Evolutionary conservation across 1,140 invertebrate genomes (phyloP), one percentile per base, ranked within the genome.

Genomic region (Hyphantria cunea): DNA sequence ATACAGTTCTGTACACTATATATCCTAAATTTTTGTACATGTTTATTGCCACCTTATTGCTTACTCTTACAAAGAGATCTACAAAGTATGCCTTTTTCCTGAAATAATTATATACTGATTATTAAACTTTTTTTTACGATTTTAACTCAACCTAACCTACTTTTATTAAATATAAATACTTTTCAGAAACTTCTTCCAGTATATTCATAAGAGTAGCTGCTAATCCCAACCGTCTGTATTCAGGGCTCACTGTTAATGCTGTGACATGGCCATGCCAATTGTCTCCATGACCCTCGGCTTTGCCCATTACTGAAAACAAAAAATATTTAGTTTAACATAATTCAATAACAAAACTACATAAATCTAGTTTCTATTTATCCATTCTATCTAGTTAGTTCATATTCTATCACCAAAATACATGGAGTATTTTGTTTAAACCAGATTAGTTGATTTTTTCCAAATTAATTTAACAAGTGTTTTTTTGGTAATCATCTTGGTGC

Each of bases 251-350:
- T 31, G 98, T 98, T 6, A 99, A 92, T 11, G 98, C 98, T 13
- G 99, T 99, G 2, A 99, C 98, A 92, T 99, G 99, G 0, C 99
- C 99, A 93, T 99, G 99, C 98, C 98, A 99, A 82, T 98, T 96
- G 78, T 99, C 97, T 62, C 95, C 95, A 76, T 94, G 93, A 0
- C 98, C 99, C 93, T 99, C 99, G 9, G 98, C 96, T 92, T 99
- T 99, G 32, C 98, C 99, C 98, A 99, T 99, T 49, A 99, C 98
- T 99, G 75, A 62, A 93, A 92, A 45, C 10, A 66, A 34, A 68
- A 50, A 37, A 59, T 56, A 32, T 54, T 42, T 10, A 59, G 0
- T 5, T 13, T 10, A 37, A 15, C n/a, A n/a, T n/a, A 3, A 39
- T 39, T 39, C 7, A 7, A n/a, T 39, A n/a, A 25, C 17, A 5